Percentiles rank a stretch among this genome's conserved stretches.
Evolutionary conservation across 2,888 invertebrate genomes (phyloP).

Genomic region (Lottia scabra): DNA sequence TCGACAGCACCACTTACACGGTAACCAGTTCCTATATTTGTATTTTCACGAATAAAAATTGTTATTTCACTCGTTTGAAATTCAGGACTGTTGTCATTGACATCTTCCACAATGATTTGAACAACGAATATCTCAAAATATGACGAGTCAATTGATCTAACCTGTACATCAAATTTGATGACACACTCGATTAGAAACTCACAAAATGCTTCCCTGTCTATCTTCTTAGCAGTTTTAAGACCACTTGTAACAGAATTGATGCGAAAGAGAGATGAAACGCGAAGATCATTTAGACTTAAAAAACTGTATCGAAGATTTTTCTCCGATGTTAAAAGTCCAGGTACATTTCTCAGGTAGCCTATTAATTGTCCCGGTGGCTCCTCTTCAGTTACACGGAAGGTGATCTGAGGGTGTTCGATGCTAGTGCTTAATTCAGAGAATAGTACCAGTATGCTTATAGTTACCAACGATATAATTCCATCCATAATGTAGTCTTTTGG

Average conservation of each 20-base stretch:
- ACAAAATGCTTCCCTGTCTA: conserved; percentile 14
- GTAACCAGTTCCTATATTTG: neutral
- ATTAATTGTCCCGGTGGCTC: no score
- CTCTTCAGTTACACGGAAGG: no score
- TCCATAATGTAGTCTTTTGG: no score
- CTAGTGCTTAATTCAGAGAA: no score
- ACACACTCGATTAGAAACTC: conserved; percentile 1
- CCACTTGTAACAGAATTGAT: neutral
- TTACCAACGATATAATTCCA: no score
- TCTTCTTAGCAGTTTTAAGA: neutral
- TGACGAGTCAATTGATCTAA: neutral
- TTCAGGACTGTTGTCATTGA: conserved; percentile 38
- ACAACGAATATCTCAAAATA: conserved; percentile 17
- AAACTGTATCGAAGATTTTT: no score
- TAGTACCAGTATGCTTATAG: no score
- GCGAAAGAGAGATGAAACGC: neutral
- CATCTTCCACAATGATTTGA: conserved; percentile 30
- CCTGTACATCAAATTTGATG: conserved; percentile 6
- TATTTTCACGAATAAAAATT: conserved; percentile 11
- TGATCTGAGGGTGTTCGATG: no score
- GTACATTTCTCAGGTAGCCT: no score
- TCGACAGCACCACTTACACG: conserved; percentile 13
- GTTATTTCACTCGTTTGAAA: conserved; percentile 21
- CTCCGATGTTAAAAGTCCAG: no score
- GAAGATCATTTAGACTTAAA: no score